Base-by-base conservation (phyloP, 1,140 invertebrate genomes). In the Hylaeus volcanicus region DNA sequence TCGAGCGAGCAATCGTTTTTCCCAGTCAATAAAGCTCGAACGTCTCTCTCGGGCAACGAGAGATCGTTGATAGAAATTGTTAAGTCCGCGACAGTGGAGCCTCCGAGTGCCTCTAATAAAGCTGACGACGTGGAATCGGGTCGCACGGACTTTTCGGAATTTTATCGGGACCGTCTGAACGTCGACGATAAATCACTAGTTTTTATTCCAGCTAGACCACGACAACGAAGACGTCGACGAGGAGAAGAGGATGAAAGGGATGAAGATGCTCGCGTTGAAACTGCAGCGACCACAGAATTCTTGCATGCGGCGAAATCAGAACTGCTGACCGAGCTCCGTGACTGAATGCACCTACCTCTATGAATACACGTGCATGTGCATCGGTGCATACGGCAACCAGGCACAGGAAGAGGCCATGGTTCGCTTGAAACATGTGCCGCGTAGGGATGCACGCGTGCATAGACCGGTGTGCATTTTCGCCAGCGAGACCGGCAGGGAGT, bases 201-300 rank as follows among this genome's bases (percentile, higher is more conserved):
- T 87, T 89, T 89, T 89, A 86, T 89, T 89, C 72, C 63, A 88
- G 84, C 65, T 68, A 63, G 41, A 74, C 76, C 15, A 55, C 68
- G 43, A 68, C 58, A 68, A 55, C 73, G 63, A 77, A 64, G 79
- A 48, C 60, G 48, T 48, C 65, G 60, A 55, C 66, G 53, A 69
- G 60, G 39, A 58, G 56, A 43, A 11, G 63, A 58, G 60, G 51
- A 64, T 76, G 58, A 51, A 81, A 61, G 48, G 83, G 82, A 88
- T 82, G 77, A 88, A 88, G 85, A 88, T 87, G 81, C 80, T 86
- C 79, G 48, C 76, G 79, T 80, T 88, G 86, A 88, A 88, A 89
- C 82, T 88, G 86, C 88, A 85, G 66, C 88, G 88, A 89, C 79
- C 85, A 88, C 88, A 87, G 82, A 89, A 89, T 89, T 89, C 88